Evolutionary conservation across 2,113 vertebrate species (phyloP), one percentile per base, ranked within the genome.

Genomic region (Phasianus colchicus): DNA sequence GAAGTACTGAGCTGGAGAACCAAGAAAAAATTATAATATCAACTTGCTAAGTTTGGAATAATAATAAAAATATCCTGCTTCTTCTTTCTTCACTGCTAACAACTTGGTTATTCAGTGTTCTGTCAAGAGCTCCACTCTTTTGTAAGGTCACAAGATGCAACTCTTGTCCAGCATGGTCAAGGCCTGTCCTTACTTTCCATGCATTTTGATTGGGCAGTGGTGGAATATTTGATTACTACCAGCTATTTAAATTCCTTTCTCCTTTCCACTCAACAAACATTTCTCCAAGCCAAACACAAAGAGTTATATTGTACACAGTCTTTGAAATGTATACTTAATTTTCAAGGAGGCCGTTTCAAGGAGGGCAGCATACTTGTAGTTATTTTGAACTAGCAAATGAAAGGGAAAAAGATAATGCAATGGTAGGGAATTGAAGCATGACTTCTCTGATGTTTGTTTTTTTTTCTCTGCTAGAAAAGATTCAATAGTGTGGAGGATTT

Each of bases 361-460:
- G 60, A 88, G 83, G 77, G 52, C 54, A 94, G 69, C 81, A 54
- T 89, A 95, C 70, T 47, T 93, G 71, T 22, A 96, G 52, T 60
- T 76, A 84, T 92, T 96, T 70, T 84, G 63, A 88, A 82, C 77
- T 34, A 76, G 83, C 40, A 57, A 67, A 90, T 90, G 72, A 89
- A 95, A 96, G 88, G 54, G 43, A 72, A 79, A 93, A 92, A 89
- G 50, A 74, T 89, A 96, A 92, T 84, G 66, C 66, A 86, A 89
- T 1, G 5, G 73, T 34, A 13, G 42, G 84, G 93, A 96, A 90
- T 3, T 90, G 95, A 91, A 96, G 88, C 93, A 40, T 96, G 78
- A 96, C 92, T 87, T 85, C 88, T 89, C 67, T 87, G 63, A 50
- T 88, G 76, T 94, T 95, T 96, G 52, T 79, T 80, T 92, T 73